Percentiles rank a stretch among this genome's conserved stretches.
These are phyloP conservation scores for Cheilosia scutellata DNA, from an alignment of 2,888 invertebrate genomes.

Conservation along the genomic window DNA sequence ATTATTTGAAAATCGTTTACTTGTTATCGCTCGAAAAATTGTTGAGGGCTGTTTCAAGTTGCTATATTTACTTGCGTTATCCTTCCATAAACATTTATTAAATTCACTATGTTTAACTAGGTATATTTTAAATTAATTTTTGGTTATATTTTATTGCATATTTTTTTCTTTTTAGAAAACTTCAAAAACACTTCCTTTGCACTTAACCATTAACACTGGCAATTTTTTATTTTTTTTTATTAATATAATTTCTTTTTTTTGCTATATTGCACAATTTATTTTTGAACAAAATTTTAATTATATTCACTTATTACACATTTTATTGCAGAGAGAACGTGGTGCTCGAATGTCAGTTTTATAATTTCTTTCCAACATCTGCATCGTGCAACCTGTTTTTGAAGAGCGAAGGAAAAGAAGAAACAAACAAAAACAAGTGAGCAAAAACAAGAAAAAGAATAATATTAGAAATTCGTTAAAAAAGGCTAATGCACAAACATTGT, in stretches of 20 bases:
- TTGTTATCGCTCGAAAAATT: neutral
- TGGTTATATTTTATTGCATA: conserved; percentile 22
- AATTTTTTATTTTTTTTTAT: neutral
- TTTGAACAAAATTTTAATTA: conserved; percentile 17
- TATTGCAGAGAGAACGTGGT: conserved; percentile 26
- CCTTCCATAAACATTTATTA: neutral
- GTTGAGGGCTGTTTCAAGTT: neutral
- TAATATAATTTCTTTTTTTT: conserved; percentile 5
- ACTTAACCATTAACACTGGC: conserved; percentile 23
- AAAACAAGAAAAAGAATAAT: conserved; percentile 9
- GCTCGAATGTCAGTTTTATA: conserved; percentile 21
- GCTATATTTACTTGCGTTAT: neutral
- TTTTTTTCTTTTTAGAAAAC: conserved; percentile 18
- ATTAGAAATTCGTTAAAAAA: conserved; percentile 23
- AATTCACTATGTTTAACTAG: conserved; percentile 11
- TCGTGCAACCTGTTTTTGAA: conserved; percentile 50
- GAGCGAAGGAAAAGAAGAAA: conserved; percentile 39
- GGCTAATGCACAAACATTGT: conserved; percentile 28
- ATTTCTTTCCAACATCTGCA: conserved; percentile 41
- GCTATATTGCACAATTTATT: conserved; percentile 31
- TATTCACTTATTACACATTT: conserved; percentile 44
- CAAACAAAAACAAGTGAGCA: conserved; percentile 37
- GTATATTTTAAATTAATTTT: conserved; percentile 2
- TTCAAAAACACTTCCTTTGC: conserved; percentile 30
- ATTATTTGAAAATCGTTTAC: neutral